Evolutionary conservation across 2,797 vertebrate genomes (phyloP), one percentile per base, ranked within the genome.

Genomic region (Astyanax mexicanus): DNA sequence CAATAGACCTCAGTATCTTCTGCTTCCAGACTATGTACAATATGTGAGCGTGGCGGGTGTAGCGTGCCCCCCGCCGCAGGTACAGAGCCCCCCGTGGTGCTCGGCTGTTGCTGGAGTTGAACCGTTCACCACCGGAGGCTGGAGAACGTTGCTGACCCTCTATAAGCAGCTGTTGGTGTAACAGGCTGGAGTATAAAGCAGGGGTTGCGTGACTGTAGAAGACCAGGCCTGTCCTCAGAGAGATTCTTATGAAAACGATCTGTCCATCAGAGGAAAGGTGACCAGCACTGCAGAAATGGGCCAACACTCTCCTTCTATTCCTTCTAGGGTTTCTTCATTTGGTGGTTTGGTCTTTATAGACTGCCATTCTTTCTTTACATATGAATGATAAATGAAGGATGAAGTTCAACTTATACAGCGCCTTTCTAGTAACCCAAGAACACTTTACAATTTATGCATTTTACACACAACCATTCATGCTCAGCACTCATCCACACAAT

Each of bases 221-320:
- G 78, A 80, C 74, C 64, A 74, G 75, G 74, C 64, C 54, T 84
- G 82, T 88, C 82, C 85, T 86, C 81, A 82, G 74, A 70, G 84
- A 90, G 89, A 91, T 85, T 88, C 87, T 87, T 90, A 91, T 91
- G 89, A 92, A 90, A 90, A 87, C 78, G 85, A 93, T 89, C 89
- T 90, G 88, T 86, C 84, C 85, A 88, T 89, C 87, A 89, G 87
- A 88, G 88, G 67, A 67, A 80, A 74, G 77, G 78, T 85, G 89
- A 89, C 89, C 87, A 83, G 83, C 85, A 84, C 83, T 83, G 88
- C 88, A 87, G 68, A 92, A 92, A 92, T 89, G 83, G 80, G 85
- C 82, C 80, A 32, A 47, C 54, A n/a, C 21, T 35, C 23, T 67
- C 15, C 51, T 32, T 35, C 40, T 52, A 40, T 23, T 74, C 40